Conservation (phyloP, 2,888 invertebrate species). For the Alcis repandata region DNA sequence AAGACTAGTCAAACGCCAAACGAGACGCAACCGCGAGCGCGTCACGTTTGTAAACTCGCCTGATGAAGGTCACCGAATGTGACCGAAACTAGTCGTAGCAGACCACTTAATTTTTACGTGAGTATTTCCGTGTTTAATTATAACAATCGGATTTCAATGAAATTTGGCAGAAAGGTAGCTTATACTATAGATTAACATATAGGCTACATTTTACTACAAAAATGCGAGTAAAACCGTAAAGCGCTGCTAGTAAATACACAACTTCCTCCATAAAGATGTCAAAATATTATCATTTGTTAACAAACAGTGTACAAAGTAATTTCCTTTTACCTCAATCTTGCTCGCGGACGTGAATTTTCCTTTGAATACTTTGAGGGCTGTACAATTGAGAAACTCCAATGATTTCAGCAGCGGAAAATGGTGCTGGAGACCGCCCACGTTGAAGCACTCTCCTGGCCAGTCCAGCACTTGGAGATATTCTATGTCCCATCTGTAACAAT, state of each 20-base stretch:
- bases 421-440: slow-evolving; percentile 67
- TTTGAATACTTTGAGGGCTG: slow-evolving; percentile 65
- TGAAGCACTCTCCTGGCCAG: slow-evolving; percentile 76
- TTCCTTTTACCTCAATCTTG: slow-evolving; percentile 70
- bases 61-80: too few species aligned
- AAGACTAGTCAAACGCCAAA: too few species aligned
- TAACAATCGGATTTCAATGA: too few species aligned
- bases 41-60: too few species aligned
- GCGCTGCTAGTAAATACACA: neutral
- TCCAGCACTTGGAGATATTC: slow-evolving; percentile 63
- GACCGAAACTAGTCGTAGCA: too few species aligned
- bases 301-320: neutral
- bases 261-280: neutral
- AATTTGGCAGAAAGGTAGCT: too few species aligned
- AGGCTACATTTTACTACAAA: too few species aligned
- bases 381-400: slow-evolving; percentile 72
- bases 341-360: slow-evolving; percentile 68
- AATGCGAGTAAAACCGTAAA: too few species aligned
- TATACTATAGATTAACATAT: too few species aligned
- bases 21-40: too few species aligned
- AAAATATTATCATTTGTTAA: neutral
- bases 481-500: slow-evolving; percentile 63
- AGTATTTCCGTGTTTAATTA: too few species aligned
- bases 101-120: too few species aligned
- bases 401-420: slow-evolving; percentile 68